Conservation (phyloP, 2,797 vertebrate species). For the Sparidentex hasta region DNA sequence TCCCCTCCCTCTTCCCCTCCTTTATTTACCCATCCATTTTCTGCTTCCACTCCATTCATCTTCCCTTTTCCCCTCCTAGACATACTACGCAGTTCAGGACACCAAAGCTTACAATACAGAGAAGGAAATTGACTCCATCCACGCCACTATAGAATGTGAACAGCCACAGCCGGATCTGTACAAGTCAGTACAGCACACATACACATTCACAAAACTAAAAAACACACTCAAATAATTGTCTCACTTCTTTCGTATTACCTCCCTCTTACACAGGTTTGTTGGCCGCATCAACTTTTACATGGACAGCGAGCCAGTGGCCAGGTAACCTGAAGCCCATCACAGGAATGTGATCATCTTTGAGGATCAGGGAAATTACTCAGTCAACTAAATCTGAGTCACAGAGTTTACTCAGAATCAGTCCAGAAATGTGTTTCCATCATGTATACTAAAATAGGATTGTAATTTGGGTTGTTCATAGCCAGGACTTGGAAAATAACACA, state of each 20-base stretch:
- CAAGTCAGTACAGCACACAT: constrained; percentile 88
- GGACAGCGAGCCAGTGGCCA: constrained; percentile 91
- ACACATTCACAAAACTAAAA: neutral
- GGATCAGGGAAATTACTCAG: neutral
- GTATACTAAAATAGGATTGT: neutral
- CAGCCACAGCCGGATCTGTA: constrained; percentile 98
- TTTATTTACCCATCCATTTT: neutral
- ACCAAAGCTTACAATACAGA: constrained; percentile 94
- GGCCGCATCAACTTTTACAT: constrained; percentile 97
- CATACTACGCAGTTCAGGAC: constrained; percentile 95
- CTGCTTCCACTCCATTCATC: neutral
- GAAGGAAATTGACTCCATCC: constrained; percentile 90
- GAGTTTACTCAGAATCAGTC: no score
- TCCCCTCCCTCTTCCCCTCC: neutral
- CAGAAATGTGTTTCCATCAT: neutral
- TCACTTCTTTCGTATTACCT: neutral
- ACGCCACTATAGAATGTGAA: constrained; percentile 97
- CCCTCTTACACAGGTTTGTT: constrained; percentile 89
- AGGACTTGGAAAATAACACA: neutral
- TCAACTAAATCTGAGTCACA: neutral
- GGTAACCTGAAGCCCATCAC: constrained; percentile 80
- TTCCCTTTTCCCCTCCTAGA: constrained; percentile 77
- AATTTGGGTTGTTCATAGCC: neutral
- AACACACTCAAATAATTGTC: neutral
- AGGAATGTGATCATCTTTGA: neutral